Percentiles rank a stretch among this genome's conserved stretches.
Conservation (phyloP, 2,888 invertebrate genomes). For the Beris chalybata region DNA sequence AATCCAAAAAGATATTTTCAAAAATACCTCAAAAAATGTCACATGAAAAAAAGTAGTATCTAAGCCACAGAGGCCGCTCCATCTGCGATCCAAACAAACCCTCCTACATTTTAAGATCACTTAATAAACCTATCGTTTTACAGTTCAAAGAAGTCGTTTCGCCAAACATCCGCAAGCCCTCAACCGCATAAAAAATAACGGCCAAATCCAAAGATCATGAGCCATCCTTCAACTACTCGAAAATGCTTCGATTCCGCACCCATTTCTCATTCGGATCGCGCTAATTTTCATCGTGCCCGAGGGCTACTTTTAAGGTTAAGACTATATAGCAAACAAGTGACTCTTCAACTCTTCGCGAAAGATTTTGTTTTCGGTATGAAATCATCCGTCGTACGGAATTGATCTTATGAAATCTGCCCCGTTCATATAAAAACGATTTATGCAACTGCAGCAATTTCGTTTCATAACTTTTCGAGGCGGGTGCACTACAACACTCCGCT, state of each 20-base stretch:
- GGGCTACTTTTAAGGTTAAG: slow-evolving; percentile 29
- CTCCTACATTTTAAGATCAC: too few species aligned
- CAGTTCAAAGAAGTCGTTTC: background rate
- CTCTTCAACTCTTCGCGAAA: background rate
- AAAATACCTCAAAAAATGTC: too few species aligned
- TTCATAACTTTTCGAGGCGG: background rate
- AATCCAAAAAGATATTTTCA: too few species aligned
- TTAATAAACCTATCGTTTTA: too few species aligned
- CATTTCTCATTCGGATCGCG: slow-evolving; percentile 1
- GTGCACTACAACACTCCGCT: too few species aligned
- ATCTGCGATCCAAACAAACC: too few species aligned
- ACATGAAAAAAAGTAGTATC: too few species aligned
- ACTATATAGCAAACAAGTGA: slow-evolving; percentile 4
- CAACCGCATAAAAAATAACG: slow-evolving; percentile 5
- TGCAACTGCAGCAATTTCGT: slow-evolving; percentile 2
- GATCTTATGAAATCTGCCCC: too few species aligned
- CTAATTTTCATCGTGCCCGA: slow-evolving; percentile 18
- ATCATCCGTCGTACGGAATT: too few species aligned
- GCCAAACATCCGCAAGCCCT: slow-evolving; percentile 3
- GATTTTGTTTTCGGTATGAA: background rate
- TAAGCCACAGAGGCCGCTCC: too few species aligned
- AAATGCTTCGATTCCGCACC: slow-evolving; percentile 30
- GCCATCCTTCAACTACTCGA: slow-evolving; percentile 3
- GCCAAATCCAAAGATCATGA: slow-evolving; percentile 22
- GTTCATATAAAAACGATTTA: too few species aligned